These are phyloP conservation scores for Dryoscopus gambensis DNA, from an alignment of 2,113 vertebrate genomes.

Conservation along the genomic window DNA sequence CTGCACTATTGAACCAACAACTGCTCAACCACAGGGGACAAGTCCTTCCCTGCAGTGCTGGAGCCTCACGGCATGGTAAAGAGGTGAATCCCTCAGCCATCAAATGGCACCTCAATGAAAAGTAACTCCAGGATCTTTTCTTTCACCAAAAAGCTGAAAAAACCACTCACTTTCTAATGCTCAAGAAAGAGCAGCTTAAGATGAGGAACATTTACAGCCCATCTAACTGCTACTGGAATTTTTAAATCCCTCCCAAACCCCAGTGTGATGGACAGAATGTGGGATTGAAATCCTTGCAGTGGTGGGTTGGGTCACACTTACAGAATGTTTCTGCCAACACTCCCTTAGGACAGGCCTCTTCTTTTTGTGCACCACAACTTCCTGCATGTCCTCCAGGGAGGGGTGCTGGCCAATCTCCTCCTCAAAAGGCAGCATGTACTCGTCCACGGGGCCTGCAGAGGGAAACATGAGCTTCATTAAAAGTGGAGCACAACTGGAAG, in stretches of 20 bases:
- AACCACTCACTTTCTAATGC: not conserved
- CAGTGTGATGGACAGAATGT: not conserved
- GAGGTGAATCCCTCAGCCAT: not conserved
- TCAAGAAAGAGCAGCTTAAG: not conserved
- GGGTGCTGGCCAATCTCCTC: constrained; percentile 98
- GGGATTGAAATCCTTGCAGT: not conserved
- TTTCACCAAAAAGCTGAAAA: not conserved
- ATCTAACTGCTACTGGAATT: not conserved
- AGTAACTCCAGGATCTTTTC: not conserved
- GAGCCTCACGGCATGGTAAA: not conserved
- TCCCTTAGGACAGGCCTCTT: constrained; percentile 91
- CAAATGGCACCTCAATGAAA: not conserved
- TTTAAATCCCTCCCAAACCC: not conserved
- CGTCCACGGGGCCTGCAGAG: constrained; percentile 88
- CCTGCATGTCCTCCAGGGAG: constrained; percentile 98
- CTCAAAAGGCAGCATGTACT: constrained; percentile 97
- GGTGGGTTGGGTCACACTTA: constrained; percentile 56
- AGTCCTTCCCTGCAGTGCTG: not conserved
- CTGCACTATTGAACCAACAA: not conserved
- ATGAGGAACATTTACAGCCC: not conserved
- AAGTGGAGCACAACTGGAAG: not conserved
- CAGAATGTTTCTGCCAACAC: constrained; percentile 96
- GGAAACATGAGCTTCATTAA: not conserved
- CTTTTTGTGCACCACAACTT: constrained; percentile 98
- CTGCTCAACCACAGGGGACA: not conserved